Evolutionary conservation across 2,113 vertebrate species (phyloP).

Genomic region (Amblyornis subalaris): DNA sequence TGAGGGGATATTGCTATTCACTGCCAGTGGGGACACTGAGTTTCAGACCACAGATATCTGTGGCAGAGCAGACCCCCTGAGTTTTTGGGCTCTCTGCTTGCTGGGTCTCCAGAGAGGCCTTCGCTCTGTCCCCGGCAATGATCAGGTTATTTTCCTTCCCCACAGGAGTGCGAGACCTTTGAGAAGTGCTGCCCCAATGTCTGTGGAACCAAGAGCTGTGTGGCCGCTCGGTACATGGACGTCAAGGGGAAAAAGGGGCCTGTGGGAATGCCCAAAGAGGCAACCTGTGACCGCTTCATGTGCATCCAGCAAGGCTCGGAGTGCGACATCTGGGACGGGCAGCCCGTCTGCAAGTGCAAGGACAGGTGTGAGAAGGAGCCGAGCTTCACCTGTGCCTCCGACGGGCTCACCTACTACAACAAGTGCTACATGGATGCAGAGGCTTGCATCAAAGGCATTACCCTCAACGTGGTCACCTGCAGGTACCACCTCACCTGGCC

Average conservation of each 20-base stretch:
- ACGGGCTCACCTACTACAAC: constrained; percentile 97
- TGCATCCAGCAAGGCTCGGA: constrained; percentile 94
- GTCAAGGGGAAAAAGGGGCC: constrained; percentile 84
- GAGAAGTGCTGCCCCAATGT: constrained; percentile 98
- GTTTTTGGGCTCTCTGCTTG: background rate
- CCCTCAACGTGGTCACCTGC: constrained; percentile 85
- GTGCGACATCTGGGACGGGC: constrained; percentile 93
- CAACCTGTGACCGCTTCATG: constrained; percentile 87
- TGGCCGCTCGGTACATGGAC: constrained; percentile 88
- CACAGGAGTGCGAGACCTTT: constrained; percentile 88
- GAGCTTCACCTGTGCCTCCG: constrained; percentile 94
- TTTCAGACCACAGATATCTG: background rate
- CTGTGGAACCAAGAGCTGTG: constrained; percentile 91
- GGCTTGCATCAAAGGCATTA: constrained; percentile 92
- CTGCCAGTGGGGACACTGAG: background rate
- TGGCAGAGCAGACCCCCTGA: background rate
- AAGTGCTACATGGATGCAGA: constrained; percentile 98
- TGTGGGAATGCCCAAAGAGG: constrained; percentile 84
- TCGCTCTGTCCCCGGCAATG: background rate
- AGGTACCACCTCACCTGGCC: constrained; percentile 90
- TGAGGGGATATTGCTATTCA: background rate
- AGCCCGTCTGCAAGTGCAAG: constrained; percentile 91
- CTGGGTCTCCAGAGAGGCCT: background rate
- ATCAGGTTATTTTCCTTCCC: background rate
- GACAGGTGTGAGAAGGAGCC: constrained; percentile 96